Percentiles rank a stretch among this genome's conserved stretches.
Evolutionary conservation across 2,113 vertebrate genomes (phyloP).

Genomic region (Salvelinus namaycush): DNA sequence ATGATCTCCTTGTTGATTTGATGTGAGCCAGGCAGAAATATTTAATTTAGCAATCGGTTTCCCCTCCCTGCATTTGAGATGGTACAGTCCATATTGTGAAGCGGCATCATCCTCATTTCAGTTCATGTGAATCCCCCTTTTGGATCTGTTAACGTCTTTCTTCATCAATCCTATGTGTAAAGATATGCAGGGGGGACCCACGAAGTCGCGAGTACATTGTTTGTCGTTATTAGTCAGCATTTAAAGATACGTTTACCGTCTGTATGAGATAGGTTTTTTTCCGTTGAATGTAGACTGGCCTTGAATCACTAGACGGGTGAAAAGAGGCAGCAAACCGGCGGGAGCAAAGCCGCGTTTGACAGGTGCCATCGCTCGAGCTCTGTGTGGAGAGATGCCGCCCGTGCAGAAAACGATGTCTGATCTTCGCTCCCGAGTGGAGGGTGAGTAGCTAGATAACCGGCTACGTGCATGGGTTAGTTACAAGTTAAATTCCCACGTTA

Average conservation of each 20-base stretch:
- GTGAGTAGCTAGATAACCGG: slow-evolving; percentile 67
- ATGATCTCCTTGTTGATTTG: not conserved
- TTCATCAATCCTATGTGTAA: slow-evolving; percentile 14
- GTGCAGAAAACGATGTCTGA: slow-evolving; percentile 90
- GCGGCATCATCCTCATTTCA: slow-evolving; percentile 55
- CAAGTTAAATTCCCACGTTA: no score
- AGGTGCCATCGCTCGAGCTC: slow-evolving; percentile 30
- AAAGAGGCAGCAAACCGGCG: slow-evolving; percentile 32
- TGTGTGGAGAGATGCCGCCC: slow-evolving; percentile 78
- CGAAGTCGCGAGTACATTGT: slow-evolving; percentile 33
- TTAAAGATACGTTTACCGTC: slow-evolving; percentile 13
- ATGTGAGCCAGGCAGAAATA: not conserved
- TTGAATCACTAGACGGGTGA: slow-evolving; percentile 45
- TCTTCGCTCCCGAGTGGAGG: slow-evolving; percentile 86
- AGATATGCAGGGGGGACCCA: slow-evolving; percentile 40
- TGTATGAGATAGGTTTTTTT: slow-evolving; percentile 44
- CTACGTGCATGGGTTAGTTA: not conserved
- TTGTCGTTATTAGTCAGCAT: slow-evolving; percentile 17
- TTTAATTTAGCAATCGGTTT: not conserved
- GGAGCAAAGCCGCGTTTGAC: slow-evolving; percentile 41
- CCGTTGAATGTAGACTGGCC: slow-evolving; percentile 38
- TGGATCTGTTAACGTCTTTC: slow-evolving; percentile 11
- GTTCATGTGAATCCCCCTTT: slow-evolving; percentile 43
- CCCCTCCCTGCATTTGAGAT: slow-evolving; percentile 39
- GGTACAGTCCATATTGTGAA: slow-evolving; percentile 69